A percentile compares a stretch with the other conserved stretches of the same genome.
Evolutionary conservation across 2,113 vertebrate species (phyloP).

Genomic region (Xerus inauris): DNA sequence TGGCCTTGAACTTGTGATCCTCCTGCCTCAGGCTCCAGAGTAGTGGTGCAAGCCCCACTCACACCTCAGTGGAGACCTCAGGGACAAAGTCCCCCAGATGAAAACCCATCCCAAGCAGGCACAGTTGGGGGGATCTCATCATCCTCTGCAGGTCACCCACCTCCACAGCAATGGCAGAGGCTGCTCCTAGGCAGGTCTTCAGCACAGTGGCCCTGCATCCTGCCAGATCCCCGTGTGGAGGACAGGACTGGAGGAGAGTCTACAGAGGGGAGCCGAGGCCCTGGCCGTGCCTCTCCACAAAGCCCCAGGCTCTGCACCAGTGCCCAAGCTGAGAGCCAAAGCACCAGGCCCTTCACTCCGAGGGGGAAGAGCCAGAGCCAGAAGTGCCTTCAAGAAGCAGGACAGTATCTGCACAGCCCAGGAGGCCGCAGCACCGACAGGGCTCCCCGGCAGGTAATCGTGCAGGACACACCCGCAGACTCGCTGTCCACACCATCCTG

Average conservation of each 20-base stretch:
- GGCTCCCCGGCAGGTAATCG: too few species aligned
- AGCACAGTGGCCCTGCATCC: too few species aligned
- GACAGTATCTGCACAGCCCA: fast-evolving
- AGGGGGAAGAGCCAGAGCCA: background rate
- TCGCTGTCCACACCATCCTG: too few species aligned
- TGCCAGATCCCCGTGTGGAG: background rate
- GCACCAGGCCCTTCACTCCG: too few species aligned
- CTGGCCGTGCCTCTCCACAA: too few species aligned
- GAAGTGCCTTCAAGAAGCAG: background rate
- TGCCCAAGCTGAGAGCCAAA: background rate
- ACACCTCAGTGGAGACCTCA: background rate
- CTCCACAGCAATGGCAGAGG: background rate
- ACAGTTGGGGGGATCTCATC: background rate
- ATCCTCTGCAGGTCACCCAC: background rate
- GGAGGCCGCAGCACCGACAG: too few species aligned
- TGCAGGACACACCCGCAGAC: too few species aligned
- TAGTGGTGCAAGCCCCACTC: too few species aligned
- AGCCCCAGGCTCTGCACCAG: background rate
- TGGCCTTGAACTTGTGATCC: background rate
- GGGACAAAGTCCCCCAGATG: background rate
- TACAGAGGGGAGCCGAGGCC: too few species aligned
- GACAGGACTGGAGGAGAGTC: background rate
- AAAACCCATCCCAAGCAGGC: background rate
- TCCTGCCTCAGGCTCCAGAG: background rate
- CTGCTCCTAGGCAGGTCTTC: background rate